A percentile compares a stretch with the other conserved stretches of the same genome.
Conservation (phyloP, 2,113 vertebrate genomes). For the Gadus chalcogrammus region DNA sequence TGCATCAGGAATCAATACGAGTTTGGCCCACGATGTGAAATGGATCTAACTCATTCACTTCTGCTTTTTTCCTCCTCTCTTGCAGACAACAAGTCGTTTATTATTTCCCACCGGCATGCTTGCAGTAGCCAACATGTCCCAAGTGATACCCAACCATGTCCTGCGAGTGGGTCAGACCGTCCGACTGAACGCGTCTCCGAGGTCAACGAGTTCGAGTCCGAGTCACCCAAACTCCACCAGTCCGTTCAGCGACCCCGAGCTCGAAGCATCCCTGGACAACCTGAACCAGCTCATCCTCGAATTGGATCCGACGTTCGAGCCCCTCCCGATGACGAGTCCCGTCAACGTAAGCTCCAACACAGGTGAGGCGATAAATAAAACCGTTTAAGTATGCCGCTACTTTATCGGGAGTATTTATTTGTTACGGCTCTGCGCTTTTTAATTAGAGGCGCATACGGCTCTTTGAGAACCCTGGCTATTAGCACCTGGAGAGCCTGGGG, state of each 20-base stretch:
- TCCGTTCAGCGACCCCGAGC: not conserved
- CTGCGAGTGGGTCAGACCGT: conserved; percentile 77
- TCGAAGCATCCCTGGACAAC: conserved; percentile 75
- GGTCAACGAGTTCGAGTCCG: conserved; percentile 19
- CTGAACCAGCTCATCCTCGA: conserved; percentile 83
- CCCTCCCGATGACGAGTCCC: conserved; percentile 22
- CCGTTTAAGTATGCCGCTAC: not conserved
- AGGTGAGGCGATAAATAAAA: conserved; percentile 40
- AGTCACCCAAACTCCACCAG: too few species aligned
- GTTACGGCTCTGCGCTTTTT: too few species aligned
- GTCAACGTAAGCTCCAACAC: conserved; percentile 22
- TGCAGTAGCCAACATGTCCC: conserved; percentile 65
- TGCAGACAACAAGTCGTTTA: conserved; percentile 19
- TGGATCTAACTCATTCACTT: not conserved
- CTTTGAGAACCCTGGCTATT: too few species aligned
- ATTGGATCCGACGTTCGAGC: conserved; percentile 81
- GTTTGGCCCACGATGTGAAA: not conserved
- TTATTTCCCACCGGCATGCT: conserved; percentile 52
- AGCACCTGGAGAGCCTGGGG: conserved; percentile 8
- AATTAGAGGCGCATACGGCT: too few species aligned
- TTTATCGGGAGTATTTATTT: not conserved
- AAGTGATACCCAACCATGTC: conserved; percentile 73
- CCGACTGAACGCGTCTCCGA: conserved; percentile 46
- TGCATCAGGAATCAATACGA: conserved; percentile 13
- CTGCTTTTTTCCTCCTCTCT: not conserved